Evolutionary conservation across 2,888 invertebrate genomes (phyloP).

Genomic region (Aporophyla lueneburgensis): DNA sequence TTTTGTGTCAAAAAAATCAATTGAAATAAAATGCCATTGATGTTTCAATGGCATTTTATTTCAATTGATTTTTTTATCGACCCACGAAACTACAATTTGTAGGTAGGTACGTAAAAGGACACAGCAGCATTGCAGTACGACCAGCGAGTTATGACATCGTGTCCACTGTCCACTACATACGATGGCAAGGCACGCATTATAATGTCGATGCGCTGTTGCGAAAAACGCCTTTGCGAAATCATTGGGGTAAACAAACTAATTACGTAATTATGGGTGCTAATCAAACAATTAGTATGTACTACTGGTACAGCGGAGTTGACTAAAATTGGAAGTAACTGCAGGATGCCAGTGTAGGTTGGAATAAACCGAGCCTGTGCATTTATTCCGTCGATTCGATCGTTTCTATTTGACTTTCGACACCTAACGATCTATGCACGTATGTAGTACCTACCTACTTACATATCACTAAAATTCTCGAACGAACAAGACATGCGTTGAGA

Average conservation of each 20-base stretch:
- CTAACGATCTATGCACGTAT: background rate
- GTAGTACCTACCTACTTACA: background rate
- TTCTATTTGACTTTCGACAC: background rate
- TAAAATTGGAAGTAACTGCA: conserved; percentile 34
- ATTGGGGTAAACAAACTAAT: conserved; percentile 57
- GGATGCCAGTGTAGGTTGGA: conserved; percentile 32
- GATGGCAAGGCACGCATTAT: conserved; percentile 42
- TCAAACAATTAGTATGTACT: conserved; percentile 55
- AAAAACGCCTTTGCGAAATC: conserved; percentile 60
- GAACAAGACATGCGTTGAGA: background rate
- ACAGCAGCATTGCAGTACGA: conserved; percentile 48
- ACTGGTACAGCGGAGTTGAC: conserved; percentile 31
- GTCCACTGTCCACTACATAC: conserved; percentile 27
- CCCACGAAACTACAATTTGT: background rate
- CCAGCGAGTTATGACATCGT: conserved; percentile 49
- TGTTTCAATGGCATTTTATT: conserved; percentile 1
- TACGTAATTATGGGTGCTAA: conserved; percentile 55
- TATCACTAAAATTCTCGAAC: background rate
- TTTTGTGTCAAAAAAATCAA: no score
- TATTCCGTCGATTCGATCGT: background rate
- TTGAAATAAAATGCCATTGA: no score
- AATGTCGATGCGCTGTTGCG: conserved; percentile 53
- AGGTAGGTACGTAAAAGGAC: conserved; percentile 29
- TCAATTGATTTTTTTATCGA: background rate
- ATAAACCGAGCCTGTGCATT: background rate